These are phyloP conservation scores for Archivesica marissinica DNA, from an alignment of 1,140 invertebrate genomes.

Conservation along the genomic window DNA sequence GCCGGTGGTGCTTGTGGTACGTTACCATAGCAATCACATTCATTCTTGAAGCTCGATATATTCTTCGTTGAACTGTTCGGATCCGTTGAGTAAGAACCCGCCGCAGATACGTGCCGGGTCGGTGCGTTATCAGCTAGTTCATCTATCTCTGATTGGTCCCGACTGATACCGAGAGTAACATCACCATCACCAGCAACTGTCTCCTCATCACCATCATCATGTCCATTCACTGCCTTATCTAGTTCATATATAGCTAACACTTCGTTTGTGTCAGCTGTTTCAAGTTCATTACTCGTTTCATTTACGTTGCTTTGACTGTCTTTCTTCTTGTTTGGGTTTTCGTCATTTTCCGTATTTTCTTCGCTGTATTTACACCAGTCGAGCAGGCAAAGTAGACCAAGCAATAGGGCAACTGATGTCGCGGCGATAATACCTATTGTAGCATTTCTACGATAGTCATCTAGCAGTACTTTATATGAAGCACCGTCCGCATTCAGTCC, in stretches of 20 bases:
- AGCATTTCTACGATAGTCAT: background rate
- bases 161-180: background rate
- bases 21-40: background rate
- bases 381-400: slow-evolving; percentile 3
- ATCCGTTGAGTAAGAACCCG: too few species aligned
- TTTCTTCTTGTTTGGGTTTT: background rate
- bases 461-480: background rate
- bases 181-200: background rate
- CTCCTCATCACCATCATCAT: slow-evolving; percentile 13
- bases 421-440: slow-evolving; percentile 17
- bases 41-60: too few species aligned
- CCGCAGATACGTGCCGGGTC: too few species aligned
- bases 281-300: background rate
- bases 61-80: too few species aligned
- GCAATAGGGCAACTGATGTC: background rate
- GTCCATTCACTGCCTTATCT: slow-evolving; percentile 28
- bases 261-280: background rate
- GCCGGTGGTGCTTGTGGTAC: background rate
- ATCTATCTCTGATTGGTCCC: too few species aligned
- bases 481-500: slow-evolving; percentile 26
- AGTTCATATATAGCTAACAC: slow-evolving; percentile 22
- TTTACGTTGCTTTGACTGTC: background rate
- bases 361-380: slow-evolving; percentile 53
- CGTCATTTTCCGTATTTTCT: slow-evolving; percentile 35
- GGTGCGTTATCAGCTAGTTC: too few species aligned